Percentiles rank a stretch among this genome's conserved stretches.
Conservation (phyloP, 2,888 invertebrate genomes). For the Orthosia gothica region DNA sequence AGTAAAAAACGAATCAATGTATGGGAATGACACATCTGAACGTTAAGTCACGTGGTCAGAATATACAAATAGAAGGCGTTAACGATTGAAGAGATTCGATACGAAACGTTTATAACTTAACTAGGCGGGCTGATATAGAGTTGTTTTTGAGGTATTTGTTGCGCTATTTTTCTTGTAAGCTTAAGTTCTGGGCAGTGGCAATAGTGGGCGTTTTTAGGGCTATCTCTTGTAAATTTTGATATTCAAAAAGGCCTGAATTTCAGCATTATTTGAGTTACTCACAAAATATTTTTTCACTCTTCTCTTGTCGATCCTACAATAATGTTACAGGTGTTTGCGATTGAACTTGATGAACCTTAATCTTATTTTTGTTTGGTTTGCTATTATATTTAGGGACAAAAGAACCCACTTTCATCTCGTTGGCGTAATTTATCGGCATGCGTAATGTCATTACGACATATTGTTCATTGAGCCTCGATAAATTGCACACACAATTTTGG, state of each 20-base stretch:
- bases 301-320: no score
- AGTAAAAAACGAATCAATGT: no score
- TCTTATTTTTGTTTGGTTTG: not conserved
- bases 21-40: no score
- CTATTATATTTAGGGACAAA: not conserved
- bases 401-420: not conserved
- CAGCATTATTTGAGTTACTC: not conserved
- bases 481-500: slow-evolving; percentile 12
- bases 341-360: not conserved
- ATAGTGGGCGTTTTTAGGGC: not conserved
- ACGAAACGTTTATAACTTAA: no score
- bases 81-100: no score
- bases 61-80: no score
- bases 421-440: slow-evolving; percentile 16
- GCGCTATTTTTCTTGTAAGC: no score
- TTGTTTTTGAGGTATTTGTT: no score
- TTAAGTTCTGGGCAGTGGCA: not conserved
- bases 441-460: slow-evolving; percentile 20
- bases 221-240: not conserved
- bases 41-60: no score
- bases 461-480: slow-evolving; percentile 11
- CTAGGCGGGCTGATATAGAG: no score
- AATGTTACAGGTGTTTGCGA: no score
- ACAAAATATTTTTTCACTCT: no score
- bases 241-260: not conserved